Percentiles rank a stretch among this genome's conserved stretches.
phyloP scores from a whole-genome alignment of 2,888 invertebrate genomes.

The Chalcis sispes region DNA sequence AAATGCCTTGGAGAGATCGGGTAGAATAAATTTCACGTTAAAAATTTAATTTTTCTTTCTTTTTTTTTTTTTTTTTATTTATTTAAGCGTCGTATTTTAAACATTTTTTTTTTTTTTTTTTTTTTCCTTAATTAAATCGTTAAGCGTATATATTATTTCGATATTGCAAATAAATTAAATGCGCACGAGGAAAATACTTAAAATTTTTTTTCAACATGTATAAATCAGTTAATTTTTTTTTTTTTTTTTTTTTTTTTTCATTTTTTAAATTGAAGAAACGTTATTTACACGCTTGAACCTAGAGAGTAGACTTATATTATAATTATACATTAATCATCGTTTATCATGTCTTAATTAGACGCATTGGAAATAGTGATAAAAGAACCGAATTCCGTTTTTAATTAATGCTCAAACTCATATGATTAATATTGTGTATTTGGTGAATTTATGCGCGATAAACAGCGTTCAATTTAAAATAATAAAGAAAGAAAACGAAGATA shows the following conservation, averaged over 20 bases:
- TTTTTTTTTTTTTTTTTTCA: no score
- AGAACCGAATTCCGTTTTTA: constrained; percentile 40
- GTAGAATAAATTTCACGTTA: no score
- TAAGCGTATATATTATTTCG: no score
- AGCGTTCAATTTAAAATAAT: background rate
- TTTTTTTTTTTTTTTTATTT: no score
- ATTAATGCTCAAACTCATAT: constrained; percentile 27
- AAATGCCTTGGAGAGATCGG: no score
- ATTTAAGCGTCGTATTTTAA: no score
- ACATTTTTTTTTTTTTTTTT: no score
- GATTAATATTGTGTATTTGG: constrained; percentile 33
- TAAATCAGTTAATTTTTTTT: no score
- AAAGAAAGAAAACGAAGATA: background rate
- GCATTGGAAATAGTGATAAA: constrained; percentile 25
- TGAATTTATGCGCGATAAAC: background rate
- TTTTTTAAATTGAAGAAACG: constrained; percentile 5
- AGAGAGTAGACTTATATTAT: constrained; percentile 19
- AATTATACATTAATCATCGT: constrained; percentile 39
- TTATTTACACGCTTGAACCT: constrained; percentile 16
- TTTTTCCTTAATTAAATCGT: no score
- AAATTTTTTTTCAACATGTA: background rate
- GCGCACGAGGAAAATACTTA: no score
- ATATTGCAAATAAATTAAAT: no score
- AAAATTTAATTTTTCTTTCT: no score
- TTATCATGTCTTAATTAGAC: constrained; percentile 45